Conservation (phyloP, 2,888 invertebrate species). For the Halictus ligatus region DNA sequence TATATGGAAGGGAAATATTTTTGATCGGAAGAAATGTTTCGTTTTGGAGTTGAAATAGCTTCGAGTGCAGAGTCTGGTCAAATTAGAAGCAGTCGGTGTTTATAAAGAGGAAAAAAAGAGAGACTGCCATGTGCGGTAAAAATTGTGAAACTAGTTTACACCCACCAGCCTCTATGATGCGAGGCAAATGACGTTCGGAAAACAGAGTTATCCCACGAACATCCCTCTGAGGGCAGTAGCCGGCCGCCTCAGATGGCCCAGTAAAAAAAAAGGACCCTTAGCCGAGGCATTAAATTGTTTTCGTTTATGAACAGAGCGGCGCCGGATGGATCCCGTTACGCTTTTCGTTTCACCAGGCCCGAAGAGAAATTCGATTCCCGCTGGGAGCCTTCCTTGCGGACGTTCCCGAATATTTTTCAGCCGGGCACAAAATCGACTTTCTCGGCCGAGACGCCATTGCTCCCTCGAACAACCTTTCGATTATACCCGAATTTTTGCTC, state of each 20-base stretch:
- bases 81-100: too few relatives aligned
- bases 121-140: neutral
- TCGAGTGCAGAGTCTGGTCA: too few relatives aligned
- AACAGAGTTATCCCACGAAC: neutral
- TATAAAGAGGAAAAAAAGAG: neutral
- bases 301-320: slow-evolving; percentile 11
- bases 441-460: neutral
- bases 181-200: neutral
- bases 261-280: neutral
- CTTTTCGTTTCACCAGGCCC: slow-evolving; percentile 28
- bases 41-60: too few relatives aligned
- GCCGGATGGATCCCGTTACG: slow-evolving; percentile 13
- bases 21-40: too few relatives aligned
- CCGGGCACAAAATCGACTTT: slow-evolving; percentile 2
- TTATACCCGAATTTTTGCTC: neutral
- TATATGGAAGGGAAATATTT: too few relatives aligned
- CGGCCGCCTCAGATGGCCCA: neutral
- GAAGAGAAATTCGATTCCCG: slow-evolving; percentile 11
- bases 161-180: neutral
- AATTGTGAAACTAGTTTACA: neutral
- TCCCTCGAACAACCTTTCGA: neutral
- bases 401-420: neutral
- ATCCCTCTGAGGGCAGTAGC: neutral
- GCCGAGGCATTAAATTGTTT: slow-evolving; percentile 31
- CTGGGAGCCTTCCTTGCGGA: neutral